These are phyloP conservation scores for Phrynocephalus guinanensis DNA, from an alignment of 2,797 vertebrate genomes.

Conservation along the genomic window DNA sequence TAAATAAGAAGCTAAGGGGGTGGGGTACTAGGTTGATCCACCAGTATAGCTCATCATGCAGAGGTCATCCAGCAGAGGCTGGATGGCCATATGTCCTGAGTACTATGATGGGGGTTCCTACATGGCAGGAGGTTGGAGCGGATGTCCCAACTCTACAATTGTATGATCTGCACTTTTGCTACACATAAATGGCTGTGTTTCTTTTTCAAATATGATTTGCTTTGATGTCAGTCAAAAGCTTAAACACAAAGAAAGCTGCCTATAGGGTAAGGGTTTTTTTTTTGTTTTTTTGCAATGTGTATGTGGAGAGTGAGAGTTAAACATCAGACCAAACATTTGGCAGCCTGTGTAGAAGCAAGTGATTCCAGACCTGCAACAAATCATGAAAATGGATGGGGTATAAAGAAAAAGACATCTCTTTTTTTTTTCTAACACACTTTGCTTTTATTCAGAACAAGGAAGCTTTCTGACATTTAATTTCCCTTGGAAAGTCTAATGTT, in stretches of 20 bases:
- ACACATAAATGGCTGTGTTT: slow-evolving; percentile 72
- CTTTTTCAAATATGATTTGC: slow-evolving; percentile 56
- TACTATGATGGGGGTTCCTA: too few relatives aligned
- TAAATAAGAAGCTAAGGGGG: not conserved
- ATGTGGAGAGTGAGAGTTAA: slow-evolving; percentile 40
- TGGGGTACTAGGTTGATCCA: not conserved
- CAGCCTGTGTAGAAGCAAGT: slow-evolving; percentile 64
- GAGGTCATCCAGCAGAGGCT: too few relatives aligned
- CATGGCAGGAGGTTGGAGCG: too few relatives aligned
- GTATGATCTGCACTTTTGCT: slow-evolving; percentile 8
- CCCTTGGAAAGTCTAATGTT: slow-evolving; percentile 44
- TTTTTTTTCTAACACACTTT: slow-evolving; percentile 54
- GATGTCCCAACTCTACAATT: too few relatives aligned
- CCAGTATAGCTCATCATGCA: not conserved
- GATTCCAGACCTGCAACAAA: slow-evolving; percentile 69
- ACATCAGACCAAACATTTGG: slow-evolving; percentile 64
- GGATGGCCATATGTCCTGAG: too few relatives aligned
- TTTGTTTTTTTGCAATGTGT: slow-evolving; percentile 31
- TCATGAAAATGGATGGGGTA: slow-evolving; percentile 67
- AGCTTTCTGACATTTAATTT: slow-evolving; percentile 59
- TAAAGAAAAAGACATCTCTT: slow-evolving; percentile 59
- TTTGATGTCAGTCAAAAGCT: slow-evolving; percentile 70
- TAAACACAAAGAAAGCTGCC: slow-evolving; percentile 27
- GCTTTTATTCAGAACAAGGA: slow-evolving; percentile 57
- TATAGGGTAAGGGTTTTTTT: slow-evolving; percentile 32